Percentiles rank a stretch among this genome's conserved stretches.
Conservation (phyloP, 2,888 invertebrate species). For the Margaritifera margaritifera region DNA sequence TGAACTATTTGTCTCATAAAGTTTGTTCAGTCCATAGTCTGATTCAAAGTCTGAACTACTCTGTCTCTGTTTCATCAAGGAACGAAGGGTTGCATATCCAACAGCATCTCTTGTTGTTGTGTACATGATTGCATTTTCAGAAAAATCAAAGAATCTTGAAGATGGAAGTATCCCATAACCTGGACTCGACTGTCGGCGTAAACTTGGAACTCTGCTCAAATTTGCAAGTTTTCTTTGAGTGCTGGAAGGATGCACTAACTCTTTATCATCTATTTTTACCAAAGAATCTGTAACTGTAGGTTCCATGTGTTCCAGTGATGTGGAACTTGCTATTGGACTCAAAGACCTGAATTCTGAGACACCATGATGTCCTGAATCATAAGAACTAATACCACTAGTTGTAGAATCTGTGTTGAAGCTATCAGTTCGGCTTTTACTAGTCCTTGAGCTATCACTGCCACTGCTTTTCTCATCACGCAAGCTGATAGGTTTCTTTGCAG, state of each 20-base stretch:
- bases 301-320: slow-evolving; percentile 68
- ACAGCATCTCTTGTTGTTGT: slow-evolving; percentile 70
- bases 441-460: slow-evolving; percentile 65
- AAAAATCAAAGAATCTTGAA: slow-evolving; percentile 41
- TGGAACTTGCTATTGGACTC: slow-evolving; percentile 91
- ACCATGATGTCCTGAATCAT: slow-evolving; percentile 78
- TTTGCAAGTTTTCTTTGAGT: slow-evolving; percentile 63
- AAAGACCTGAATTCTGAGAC: slow-evolving; percentile 74
- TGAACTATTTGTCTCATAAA: slow-evolving; percentile 43
- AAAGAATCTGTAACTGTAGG: slow-evolving; percentile 26
- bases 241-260: slow-evolving; percentile 70
- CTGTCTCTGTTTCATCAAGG: slow-evolving; percentile 67
- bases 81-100: slow-evolving; percentile 71
- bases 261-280: slow-evolving; percentile 51
- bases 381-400: slow-evolving; percentile 87
- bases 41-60: slow-evolving; percentile 61
- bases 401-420: slow-evolving; percentile 81
- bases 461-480: slow-evolving; percentile 47
- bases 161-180: slow-evolving; percentile 32
- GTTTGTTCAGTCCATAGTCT: slow-evolving; percentile 42
- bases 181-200: slow-evolving; percentile 46
- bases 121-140: slow-evolving; percentile 53
- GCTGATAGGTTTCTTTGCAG: slow-evolving; percentile 22
- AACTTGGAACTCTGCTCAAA: slow-evolving; percentile 66
- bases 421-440: slow-evolving; percentile 75